A percentile compares a stretch with the other conserved stretches of the same genome.
phyloP scores from a whole-genome alignment of 2,888 invertebrate genomes.

The Ypsolopha sequella region DNA sequence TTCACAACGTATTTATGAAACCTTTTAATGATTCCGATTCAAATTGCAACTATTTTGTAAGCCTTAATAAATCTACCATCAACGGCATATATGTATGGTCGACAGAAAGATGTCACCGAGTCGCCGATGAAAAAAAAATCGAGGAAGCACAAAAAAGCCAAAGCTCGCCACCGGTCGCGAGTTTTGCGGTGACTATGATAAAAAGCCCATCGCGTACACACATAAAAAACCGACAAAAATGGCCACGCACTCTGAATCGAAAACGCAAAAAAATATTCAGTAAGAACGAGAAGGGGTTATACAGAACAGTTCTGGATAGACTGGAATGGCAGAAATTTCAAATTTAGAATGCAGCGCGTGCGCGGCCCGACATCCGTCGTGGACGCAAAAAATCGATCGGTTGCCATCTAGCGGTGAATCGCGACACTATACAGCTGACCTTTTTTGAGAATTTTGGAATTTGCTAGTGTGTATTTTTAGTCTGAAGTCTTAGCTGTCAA shows the following conservation, averaged over 20 bases:
- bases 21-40: neutral
- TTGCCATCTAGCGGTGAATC: conserved; percentile 50
- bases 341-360: conserved; percentile 69
- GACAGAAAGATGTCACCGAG: neutral
- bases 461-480: too few relatives aligned
- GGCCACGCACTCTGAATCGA: conserved; percentile 63
- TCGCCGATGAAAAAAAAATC: neutral
- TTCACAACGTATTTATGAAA: too few relatives aligned
- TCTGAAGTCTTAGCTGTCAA: too few relatives aligned
- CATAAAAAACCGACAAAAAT: conserved; percentile 55
- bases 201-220: conserved; percentile 15
- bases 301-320: conserved; percentile 29
- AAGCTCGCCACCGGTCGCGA: conserved; percentile 6
- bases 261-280: conserved; percentile 63
- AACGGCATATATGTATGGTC: neutral
- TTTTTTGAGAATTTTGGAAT: neutral
- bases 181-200: conserved; percentile 30
- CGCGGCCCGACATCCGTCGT: conserved; percentile 14
- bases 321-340: conserved; percentile 41
- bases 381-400: conserved; percentile 42
- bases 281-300: conserved; percentile 40
- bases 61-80: neutral
- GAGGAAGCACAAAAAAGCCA: conserved; percentile 13
- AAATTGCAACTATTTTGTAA: neutral
- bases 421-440: conserved; percentile 24